These are phyloP conservation scores for Patella caerulea DNA, from an alignment of 2,888 invertebrate genomes.

Conservation along the genomic window DNA sequence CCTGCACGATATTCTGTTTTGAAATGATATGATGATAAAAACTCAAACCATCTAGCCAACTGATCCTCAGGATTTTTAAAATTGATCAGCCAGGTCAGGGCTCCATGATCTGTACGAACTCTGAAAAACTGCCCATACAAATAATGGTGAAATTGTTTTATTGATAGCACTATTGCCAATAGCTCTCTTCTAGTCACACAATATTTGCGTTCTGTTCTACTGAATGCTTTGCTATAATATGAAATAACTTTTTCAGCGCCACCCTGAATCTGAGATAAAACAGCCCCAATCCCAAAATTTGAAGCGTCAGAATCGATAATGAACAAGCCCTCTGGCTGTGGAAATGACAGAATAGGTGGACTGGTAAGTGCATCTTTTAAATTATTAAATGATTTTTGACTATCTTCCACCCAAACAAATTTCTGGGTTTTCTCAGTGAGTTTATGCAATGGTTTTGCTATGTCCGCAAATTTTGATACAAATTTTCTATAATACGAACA, in stretches of 20 bases:
- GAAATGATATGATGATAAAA: constrained; percentile 21
- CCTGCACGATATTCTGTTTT: constrained; percentile 20
- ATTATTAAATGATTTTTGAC: not conserved
- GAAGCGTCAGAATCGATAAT: constrained; percentile 10
- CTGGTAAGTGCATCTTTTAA: not conserved
- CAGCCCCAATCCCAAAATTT: not conserved
- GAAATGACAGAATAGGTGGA: not conserved
- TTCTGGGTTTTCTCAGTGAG: constrained; percentile 13
- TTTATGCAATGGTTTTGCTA: constrained; percentile 13
- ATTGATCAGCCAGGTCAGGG: not conserved
- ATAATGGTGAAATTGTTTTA: constrained; percentile 14
- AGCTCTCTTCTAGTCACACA: constrained; percentile 5
- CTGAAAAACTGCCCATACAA: no score
- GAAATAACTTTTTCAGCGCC: not conserved
- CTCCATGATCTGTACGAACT: constrained; percentile 10
- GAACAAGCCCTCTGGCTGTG: not conserved
- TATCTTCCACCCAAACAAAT: not conserved
- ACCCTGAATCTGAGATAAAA: not conserved
- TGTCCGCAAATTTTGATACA: no score
- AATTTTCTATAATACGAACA: constrained; percentile 15
- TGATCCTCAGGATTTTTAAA: constrained; percentile 1
- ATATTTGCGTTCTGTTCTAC: not conserved
- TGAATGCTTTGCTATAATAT: not conserved
- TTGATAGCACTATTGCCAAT: constrained; percentile 17
- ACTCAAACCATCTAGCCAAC: constrained; percentile 7